Percentiles rank a stretch among this genome's conserved stretches.
phyloP scores from a whole-genome alignment of 92 coral and sea anemone species.

The Paragorgia papillata region DNA sequence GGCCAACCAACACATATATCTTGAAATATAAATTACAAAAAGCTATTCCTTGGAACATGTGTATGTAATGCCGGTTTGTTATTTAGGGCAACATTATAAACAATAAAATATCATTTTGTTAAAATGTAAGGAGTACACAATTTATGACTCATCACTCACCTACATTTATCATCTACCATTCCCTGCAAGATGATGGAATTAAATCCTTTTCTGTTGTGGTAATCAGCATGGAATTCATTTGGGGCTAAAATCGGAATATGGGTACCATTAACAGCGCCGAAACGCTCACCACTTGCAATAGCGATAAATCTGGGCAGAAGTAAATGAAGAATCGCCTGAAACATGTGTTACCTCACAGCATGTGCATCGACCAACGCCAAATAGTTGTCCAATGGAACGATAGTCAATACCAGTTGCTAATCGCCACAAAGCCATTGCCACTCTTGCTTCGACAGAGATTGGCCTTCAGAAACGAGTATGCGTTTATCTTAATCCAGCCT shows the following conservation, averaged over 20 bases:
- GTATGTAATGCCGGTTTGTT: too few species aligned
- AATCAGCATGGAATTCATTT: constrained; percentile 39
- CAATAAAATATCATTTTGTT: too few species aligned
- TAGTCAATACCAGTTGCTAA: constrained; percentile 56
- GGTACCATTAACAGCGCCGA: constrained; percentile 44
- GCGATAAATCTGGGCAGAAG: constrained; percentile 22
- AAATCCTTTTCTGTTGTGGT: constrained; percentile 42
- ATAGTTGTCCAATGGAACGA: constrained; percentile 42
- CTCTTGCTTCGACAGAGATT: constrained; percentile 44
- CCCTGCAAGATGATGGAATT: constrained; percentile 44
- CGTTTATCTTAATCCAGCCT: constrained; percentile 27
- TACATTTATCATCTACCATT: constrained; percentile 41
- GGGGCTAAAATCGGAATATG: constrained; percentile 53
- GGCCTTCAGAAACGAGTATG: constrained; percentile 43
- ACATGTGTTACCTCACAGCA: constrained; percentile 47
- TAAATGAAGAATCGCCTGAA: constrained; percentile 30
- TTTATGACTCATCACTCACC: background rate
- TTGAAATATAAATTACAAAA: too few species aligned
- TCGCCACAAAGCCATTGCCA: constrained; percentile 59
- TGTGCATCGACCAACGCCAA: constrained; percentile 55
- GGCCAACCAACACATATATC: constrained; percentile 7
- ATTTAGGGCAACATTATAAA: too few species aligned
- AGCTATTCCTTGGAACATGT: too few species aligned
- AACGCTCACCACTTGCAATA: constrained; percentile 39
- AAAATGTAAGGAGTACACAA: too few species aligned